These are phyloP conservation scores for Sturmia bella DNA, from an alignment of 2,888 invertebrate genomes.

Conservation along the genomic window DNA sequence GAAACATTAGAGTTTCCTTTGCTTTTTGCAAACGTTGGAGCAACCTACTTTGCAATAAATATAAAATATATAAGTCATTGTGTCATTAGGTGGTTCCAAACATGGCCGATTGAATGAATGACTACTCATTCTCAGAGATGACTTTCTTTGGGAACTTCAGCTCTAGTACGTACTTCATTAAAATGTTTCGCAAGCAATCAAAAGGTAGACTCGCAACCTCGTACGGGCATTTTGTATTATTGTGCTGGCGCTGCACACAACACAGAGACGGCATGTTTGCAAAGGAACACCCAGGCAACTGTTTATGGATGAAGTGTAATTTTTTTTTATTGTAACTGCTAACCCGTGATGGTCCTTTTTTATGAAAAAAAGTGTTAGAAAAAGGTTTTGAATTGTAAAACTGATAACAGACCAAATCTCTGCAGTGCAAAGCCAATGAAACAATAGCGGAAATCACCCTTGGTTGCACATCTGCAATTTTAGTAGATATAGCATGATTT, in stretches of 20 bases:
- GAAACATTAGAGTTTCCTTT: constrained; percentile 45
- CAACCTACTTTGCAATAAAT: constrained; percentile 51
- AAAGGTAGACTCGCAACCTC: constrained; percentile 12
- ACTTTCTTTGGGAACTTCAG: constrained; percentile 26
- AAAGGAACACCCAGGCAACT: constrained; percentile 27
- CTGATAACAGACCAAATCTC: no score
- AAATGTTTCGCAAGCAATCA: constrained; percentile 34
- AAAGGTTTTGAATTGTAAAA: no score
- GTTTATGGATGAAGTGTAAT: constrained; percentile 3
- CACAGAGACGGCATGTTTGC: constrained; percentile 35
- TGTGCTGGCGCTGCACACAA: constrained; percentile 23
- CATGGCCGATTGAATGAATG: constrained; percentile 18
- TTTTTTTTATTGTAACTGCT: not conserved
- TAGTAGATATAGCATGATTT: no score
- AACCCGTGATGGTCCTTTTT: no score
- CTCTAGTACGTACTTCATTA: constrained; percentile 31
- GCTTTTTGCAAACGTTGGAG: constrained; percentile 22
- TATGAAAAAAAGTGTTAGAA: no score
- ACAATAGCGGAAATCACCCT: no score
- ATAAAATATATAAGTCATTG: constrained; percentile 55
- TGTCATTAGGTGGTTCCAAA: constrained; percentile 54
- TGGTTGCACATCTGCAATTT: no score
- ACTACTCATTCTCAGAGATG: not conserved
- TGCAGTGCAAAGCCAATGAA: no score
- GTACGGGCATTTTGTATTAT: constrained; percentile 36